Base-by-base conservation (phyloP, 2,797 vertebrate genomes). In the Coregonus sp. region DNA sequence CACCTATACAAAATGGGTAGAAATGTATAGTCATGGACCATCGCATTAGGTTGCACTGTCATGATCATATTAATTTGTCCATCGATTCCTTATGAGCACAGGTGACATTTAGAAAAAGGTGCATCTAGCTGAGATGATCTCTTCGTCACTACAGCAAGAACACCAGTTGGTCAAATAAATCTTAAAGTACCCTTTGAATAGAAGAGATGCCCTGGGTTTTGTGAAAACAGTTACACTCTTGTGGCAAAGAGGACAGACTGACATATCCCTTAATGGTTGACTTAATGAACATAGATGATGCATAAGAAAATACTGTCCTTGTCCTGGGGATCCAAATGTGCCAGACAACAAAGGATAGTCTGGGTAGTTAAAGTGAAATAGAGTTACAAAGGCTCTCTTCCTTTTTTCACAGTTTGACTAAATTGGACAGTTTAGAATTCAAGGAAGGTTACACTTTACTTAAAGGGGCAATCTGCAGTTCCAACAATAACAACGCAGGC, bases 281-380 rank as follows among this genome's bases (percentile, higher is more conserved):
- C 18, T 88, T 92, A 89, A 92, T 92, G 87, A 92, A 92, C 89
- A 90, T 71, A 84, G 88, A 92, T 86, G 85, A 88, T 75, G 80
- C 84, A 82, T 70, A 70, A 15, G 16, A 63, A 74, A 81, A 78
- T 79, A 86, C 59, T 73, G 75, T 76, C 80, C 83, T 88, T 85
- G 79, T 75, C 82, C 78, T 74, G 75, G 31, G 76, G 75, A 79
- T 72, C 59, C 0, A 2, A 75, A 72, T 74, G n/a, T 63, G 52
- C 3, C 15, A 52, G 76, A 81, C 70, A 80, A 78, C 77, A 81
- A 73, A 90, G 81, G 86, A 84, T 82, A 76, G 75, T 77, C 33
- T 56, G 18, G 66, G 14, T 33, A 67, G 65, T 67, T 33, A 15
- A 14, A 67, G 5, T 33, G 29, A 29, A 67, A 67, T 67, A 5